Percentiles rank a stretch among this genome's conserved stretches.
These are phyloP conservation scores for Nephrotoma flavescens DNA, from an alignment of 2,888 invertebrate genomes.

Conservation along the genomic window DNA sequence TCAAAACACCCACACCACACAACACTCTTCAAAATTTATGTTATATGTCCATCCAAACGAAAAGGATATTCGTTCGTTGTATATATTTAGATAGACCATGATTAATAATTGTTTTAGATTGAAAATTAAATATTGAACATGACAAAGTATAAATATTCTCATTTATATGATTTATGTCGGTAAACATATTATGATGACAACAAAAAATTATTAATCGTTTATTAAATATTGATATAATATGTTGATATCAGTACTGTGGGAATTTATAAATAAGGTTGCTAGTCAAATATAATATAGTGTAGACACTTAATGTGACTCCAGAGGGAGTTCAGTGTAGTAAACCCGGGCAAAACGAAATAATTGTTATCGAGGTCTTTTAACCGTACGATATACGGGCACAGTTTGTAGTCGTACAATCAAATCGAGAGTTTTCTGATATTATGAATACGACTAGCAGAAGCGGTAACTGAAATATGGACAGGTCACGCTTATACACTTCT, in stretches of 20 bases:
- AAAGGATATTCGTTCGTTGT: not conserved
- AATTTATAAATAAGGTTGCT: no score
- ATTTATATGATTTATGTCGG: not conserved
- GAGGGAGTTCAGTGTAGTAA: no score
- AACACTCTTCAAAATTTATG: not conserved
- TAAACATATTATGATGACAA: not conserved
- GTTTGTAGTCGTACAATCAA: no score
- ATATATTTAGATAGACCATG: not conserved
- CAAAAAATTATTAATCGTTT: not conserved
- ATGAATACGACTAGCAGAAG: no score
- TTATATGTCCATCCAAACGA: not conserved
- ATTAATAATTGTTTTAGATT: not conserved
- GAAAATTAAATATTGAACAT: not conserved
- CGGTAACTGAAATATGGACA: no score
- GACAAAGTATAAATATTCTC: not conserved
- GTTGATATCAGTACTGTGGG: not conserved
- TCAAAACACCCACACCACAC: not conserved
- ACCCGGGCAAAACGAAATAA: no score
- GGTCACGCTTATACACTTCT: no score
- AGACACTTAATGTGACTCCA: no score
- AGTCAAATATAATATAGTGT: no score
- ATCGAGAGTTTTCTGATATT: no score
- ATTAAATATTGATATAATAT: not conserved
- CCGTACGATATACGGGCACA: no score
- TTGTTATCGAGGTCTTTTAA: no score